phyloP scores from a whole-genome alignment of 2,113 vertebrate genomes.

The Archocentrus centrarchus region DNA sequence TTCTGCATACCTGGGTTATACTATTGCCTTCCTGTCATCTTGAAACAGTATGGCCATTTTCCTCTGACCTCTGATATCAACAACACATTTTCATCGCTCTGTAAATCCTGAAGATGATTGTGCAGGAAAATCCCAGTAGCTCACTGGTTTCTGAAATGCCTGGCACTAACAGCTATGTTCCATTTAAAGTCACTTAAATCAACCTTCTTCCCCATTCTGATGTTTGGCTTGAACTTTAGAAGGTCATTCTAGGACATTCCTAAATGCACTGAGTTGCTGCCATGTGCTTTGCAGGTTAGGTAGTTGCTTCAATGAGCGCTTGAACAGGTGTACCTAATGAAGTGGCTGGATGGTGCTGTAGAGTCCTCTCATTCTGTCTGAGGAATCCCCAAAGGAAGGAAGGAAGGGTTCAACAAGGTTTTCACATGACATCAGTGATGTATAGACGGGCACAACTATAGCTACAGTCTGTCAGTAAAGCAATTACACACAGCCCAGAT shows the following conservation, averaged over 20 bases:
- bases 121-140: background rate
- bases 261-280: background rate
- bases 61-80: background rate
- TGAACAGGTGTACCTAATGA: constrained; percentile 7
- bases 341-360: background rate
- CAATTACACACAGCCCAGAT: constrained; percentile 28
- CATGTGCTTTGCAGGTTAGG: background rate
- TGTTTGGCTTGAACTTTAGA: background rate
- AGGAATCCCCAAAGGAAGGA: background rate
- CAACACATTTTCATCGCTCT: background rate
- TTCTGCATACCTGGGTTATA: background rate
- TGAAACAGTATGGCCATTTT: background rate
- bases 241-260: background rate
- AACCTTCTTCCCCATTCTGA: background rate
- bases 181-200: background rate
- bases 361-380: background rate
- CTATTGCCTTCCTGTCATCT: background rate
- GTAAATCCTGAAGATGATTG: background rate
- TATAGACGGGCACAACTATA: constrained; percentile 17
- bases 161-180: background rate
- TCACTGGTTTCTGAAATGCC: background rate
- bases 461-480: constrained; percentile 47
- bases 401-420: background rate
- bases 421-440: constrained; percentile 28
- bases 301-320: background rate